Evolutionary conservation across 2,888 invertebrate species (phyloP).

Genomic region (Gnatocerus cornutus): DNA sequence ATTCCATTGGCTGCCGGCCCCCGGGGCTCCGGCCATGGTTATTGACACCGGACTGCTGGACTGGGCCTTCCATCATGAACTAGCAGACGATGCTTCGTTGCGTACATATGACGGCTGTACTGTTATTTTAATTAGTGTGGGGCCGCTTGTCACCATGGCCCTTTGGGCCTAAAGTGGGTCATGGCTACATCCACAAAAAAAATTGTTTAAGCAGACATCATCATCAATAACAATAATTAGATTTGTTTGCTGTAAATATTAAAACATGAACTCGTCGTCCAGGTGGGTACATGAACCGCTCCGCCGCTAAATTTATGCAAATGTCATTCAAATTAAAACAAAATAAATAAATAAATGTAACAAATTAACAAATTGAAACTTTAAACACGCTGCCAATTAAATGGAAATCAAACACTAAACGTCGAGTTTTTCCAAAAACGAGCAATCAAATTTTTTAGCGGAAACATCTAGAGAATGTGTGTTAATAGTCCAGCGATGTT

Average conservation of each 20-base stretch:
- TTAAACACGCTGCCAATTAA: constrained; percentile 19
- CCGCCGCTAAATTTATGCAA: constrained; percentile 33
- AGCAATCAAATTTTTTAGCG: constrained; percentile 17
- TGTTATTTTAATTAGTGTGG: constrained; percentile 60
- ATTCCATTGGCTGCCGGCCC: constrained; percentile 51
- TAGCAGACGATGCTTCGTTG: constrained; percentile 48
- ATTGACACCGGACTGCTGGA: constrained; percentile 59
- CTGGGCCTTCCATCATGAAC: constrained; percentile 42
- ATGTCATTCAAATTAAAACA: constrained; percentile 26
- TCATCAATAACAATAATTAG: constrained; percentile 45
- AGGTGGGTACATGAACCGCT: constrained; percentile 22
- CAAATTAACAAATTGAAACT: constrained; percentile 28
- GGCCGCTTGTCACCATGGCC: constrained; percentile 1
- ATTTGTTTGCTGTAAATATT: constrained; percentile 41
- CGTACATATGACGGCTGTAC: constrained; percentile 58
- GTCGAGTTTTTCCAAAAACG: background rate
- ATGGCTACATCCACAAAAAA: background rate
- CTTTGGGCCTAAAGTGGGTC: background rate
- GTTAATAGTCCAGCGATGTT: constrained; percentile 25
- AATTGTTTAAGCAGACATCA: constrained; percentile 29
- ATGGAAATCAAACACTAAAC: background rate
- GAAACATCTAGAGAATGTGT: constrained; percentile 26
- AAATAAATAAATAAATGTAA: constrained; percentile 19
- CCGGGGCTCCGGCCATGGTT: constrained; percentile 56
- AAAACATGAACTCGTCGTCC: constrained; percentile 19